Evolutionary conservation across 2,113 vertebrate genomes (phyloP), one percentile per base, ranked within the genome.

Genomic region (Rhizomys pruinosus): DNA sequence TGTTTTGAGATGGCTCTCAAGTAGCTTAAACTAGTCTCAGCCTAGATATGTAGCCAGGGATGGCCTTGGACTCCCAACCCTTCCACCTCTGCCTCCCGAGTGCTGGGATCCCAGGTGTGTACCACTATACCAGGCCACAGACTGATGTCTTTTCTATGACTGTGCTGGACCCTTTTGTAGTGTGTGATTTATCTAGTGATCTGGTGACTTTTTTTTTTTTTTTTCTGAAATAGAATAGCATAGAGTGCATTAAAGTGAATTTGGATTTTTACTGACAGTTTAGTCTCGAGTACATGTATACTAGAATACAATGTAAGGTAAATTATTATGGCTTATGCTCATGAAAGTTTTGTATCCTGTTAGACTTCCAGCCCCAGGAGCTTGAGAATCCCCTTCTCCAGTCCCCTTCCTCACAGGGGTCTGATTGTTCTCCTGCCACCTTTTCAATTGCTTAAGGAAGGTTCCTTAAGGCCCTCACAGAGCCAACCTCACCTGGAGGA

Each of bases 401-500:
- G 17, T 68, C n/a, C 47, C n/a, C n/a, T 79, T 39, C 27, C 25
- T 76, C 63, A 44, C 22, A 42, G 34, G 34, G 23, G 76, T 76
- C 57, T 69, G 23, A 86, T 16, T 87, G 68, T 61, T 87, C 47
- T 71, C 1, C n/a, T 15, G 13, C 57, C 71, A 64, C 37, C 17
- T 8, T 23, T 92, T 29, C 10, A 5, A 3, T 15, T 0, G 34
- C 32, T 32, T 82, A 10, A 22, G 16, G 42, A 34, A 69, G 92
- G 81, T 29, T 57, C n/a, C 37, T 77, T 47, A 76, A 68, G 88
- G 0, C 20, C 12, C 39, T 63, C 5, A 2, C 42, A 3, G 0
- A 72, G 37, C 17, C 37, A 4, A 0, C 1, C 97, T 95, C 90
- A 98, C 98, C 98, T 98, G 98, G 63, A 98, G 98, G 94, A 98